phyloP scores from a whole-genome alignment of 2,113 vertebrate genomes.

The Proterorhinus semilunaris region DNA sequence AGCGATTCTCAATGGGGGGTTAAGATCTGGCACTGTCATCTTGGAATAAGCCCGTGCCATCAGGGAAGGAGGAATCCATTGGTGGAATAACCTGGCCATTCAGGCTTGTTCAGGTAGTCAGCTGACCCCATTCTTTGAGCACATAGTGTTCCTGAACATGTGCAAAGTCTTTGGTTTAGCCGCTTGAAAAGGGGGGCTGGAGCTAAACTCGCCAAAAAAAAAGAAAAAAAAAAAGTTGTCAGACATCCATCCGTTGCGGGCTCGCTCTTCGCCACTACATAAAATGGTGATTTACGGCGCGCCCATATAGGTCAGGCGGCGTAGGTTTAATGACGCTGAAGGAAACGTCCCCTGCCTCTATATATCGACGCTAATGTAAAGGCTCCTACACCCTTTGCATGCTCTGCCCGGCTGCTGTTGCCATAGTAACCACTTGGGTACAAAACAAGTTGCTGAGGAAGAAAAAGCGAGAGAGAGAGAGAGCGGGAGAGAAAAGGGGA shows the following conservation, averaged over 20 bases:
- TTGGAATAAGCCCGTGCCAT: no score
- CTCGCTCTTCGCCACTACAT: background rate
- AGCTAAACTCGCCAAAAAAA: no score
- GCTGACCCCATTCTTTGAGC: no score
- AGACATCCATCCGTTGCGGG: background rate
- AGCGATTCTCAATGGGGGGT: no score
- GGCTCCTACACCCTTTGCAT: constrained; percentile 34
- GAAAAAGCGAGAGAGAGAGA: background rate
- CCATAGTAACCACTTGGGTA: constrained; percentile 58
- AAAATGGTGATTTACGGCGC: constrained; percentile 13
- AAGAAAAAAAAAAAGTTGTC: background rate
- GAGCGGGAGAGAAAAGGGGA: background rate
- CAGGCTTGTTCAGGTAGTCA: no score
- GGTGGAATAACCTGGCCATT: no score
- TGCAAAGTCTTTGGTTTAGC: no score
- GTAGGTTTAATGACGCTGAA: constrained; percentile 24
- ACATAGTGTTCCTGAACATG: no score
- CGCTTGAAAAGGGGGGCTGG: no score
- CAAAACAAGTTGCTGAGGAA: constrained; percentile 58
- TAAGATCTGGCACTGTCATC: no score
- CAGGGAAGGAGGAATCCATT: no score
- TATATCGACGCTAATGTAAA: constrained; percentile 23
- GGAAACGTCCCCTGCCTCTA: constrained; percentile 35
- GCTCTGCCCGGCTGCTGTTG: constrained; percentile 57
- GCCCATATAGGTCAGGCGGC: constrained; percentile 6